These are phyloP conservation scores for Calyptomena viridis DNA, from an alignment of 2,113 vertebrate genomes.

Conservation along the genomic window DNA sequence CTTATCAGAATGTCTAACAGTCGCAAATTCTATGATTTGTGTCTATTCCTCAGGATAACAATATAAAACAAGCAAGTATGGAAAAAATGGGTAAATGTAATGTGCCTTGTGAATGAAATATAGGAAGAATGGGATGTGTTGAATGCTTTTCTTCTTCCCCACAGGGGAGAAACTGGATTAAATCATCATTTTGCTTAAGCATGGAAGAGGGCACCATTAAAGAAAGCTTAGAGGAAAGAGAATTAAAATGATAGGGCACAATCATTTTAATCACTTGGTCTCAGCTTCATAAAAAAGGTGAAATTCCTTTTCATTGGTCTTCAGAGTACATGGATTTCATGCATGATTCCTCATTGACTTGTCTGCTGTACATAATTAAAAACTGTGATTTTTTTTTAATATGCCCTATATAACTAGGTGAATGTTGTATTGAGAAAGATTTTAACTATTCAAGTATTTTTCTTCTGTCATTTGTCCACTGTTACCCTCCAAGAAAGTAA, in stretches of 20 bases:
- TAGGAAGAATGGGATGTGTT: neutral
- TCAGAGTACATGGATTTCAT: constrained; percentile 43
- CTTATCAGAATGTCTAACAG: neutral
- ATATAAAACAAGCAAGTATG: constrained; percentile 10
- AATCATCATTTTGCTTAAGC: constrained; percentile 51
- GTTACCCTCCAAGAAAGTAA: neutral
- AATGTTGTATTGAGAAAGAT: neutral
- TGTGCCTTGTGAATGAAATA: constrained; percentile 28
- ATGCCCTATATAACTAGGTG: neutral
- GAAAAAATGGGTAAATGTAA: neutral
- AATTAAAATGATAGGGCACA: constrained; percentile 50
- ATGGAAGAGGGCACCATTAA: constrained; percentile 40
- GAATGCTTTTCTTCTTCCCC: constrained; percentile 43
- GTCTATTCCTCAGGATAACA: constrained; percentile 22
- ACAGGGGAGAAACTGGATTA: constrained; percentile 45
- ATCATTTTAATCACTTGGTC: constrained; percentile 50
- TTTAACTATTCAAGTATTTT: neutral
- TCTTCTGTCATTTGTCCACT: neutral
- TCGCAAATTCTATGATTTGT: neutral
- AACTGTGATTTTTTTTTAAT: neutral
- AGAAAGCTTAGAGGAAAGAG: constrained; percentile 36
- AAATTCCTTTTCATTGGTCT: constrained; percentile 53
- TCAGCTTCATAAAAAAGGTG: constrained; percentile 49
- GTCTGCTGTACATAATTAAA: constrained; percentile 29
- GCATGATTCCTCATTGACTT: neutral